These are phyloP conservation scores for Pseudobourletiella spinata DNA, from an alignment of 1,140 invertebrate genomes.

Conservation along the genomic window DNA sequence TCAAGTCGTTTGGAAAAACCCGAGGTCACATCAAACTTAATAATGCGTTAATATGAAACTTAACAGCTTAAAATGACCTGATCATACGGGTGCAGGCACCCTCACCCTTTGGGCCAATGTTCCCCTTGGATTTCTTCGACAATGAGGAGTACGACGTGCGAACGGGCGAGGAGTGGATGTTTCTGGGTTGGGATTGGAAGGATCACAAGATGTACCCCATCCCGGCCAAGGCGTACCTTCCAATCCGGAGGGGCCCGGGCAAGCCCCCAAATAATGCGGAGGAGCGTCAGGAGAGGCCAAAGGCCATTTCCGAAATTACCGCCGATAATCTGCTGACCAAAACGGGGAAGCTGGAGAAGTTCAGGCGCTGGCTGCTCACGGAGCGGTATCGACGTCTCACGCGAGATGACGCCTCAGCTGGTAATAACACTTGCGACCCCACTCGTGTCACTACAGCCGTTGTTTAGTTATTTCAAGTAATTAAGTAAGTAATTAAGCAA, in stretches of 20 bases:
- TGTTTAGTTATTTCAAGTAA: neutral
- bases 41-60: too few relatives aligned
- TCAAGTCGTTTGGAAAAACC: too few relatives aligned
- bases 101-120: conserved; percentile 18
- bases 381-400: conserved; percentile 5
- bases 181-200: conserved; percentile 13
- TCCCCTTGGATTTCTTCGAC: conserved; percentile 29
- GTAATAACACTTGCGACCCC: neutral
- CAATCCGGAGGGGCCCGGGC: neutral
- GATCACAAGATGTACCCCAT: conserved; percentile 13
- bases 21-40: too few relatives aligned
- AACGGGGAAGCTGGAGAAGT: conserved; percentile 7
- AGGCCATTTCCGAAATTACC: conserved; percentile 13
- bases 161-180: conserved; percentile 17
- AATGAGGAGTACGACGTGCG: conserved; percentile 24
- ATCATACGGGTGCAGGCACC: too few relatives aligned
- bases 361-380: conserved; percentile 11
- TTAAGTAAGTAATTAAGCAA: neutral
- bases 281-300: neutral
- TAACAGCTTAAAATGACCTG: too few relatives aligned
- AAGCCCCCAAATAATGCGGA: neutral
- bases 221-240: conserved; percentile 29
- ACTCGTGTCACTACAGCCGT: neutral
- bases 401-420: neutral
- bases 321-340: conserved; percentile 9